Base-by-base conservation (phyloP, 2,888 invertebrate species). In the Noctua comes region DNA sequence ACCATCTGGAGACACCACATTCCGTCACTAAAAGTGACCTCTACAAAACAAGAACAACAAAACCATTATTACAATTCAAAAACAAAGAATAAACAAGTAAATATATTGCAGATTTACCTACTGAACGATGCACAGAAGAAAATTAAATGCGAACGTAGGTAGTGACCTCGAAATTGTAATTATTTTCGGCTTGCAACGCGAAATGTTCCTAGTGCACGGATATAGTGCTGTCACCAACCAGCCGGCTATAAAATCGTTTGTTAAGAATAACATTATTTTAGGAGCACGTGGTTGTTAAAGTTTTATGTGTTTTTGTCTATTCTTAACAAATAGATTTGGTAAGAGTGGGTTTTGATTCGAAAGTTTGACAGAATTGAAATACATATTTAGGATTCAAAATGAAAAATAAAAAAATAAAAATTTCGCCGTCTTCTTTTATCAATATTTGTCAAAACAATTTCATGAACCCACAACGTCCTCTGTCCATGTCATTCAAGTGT, bases 141-240 rank as follows among this genome's bases (percentile, higher is more conserved):
- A 92, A 94, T 93, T 93, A 94, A 95, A 93, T 93, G 88, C 79
- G 82, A 70, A 90, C 90, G 95, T 95, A 91, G 95, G 95, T 85
- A 76, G 95, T 90, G 94, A 93, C 96, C 96, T 96, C 94, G 94
- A 90, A 87, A 90, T 88, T 91, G 89, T 94, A 94, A 95, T 95
- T 96, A 95, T 96, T 94, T 95, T 85, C 84, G 94, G 93, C 93
- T 82, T 84, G 82, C 91, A 92, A 90, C 88, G 89, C 72, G 85
- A 90, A 89, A 83, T 76, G 79, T 79, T 78, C 75, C 62, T 77
- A 80, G 68, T 91, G 90, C 88, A 91, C 89, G 79, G 77, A 88
- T 86, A 86, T 85, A 87, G 85, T 86, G 73, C 87, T 88, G 90
- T 92, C 91, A 90, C 92, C 87, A 86, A 85, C 82, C 83, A 85